Evolutionary conservation across 2,888 invertebrate species (phyloP), one percentile per base, ranked within the genome.

Genomic region (Tinea pellionella): DNA sequence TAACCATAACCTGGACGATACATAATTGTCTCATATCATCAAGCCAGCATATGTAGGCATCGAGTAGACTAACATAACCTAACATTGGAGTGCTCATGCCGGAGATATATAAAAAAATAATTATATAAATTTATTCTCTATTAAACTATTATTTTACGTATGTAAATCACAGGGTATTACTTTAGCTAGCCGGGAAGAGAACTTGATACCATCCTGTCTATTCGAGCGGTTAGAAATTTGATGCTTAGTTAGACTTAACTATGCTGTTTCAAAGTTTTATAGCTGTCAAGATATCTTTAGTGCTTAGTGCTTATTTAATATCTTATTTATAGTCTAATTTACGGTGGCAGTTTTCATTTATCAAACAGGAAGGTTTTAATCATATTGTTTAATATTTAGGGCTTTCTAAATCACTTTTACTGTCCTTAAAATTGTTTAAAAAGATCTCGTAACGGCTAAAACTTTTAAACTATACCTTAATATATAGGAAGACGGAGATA

Each of bases 241-340:
- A 57, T 57, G 57, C 57, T 16, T 18, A 24, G 55, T 57, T 57
- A 32, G 32, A 57, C 32, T 32, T 32, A 57, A 57, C 57, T 32
- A 57, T 57, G 32, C 30, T 32, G 57, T 57, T 57, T 30, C 32
- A 57, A 15, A 13, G 57, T 57, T 57, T 57, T 32, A 57, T 57
- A 57, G 53, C 53, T n/a, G 53, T 24, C 53, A 6, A 24, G 19
- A 53, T 53, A 18, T 24, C 8, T 53, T 24, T 24, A 24, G n/a
- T 9, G 24, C 53, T 53, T 18, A 24, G 2, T 15, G 6, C 47
- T 53, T 53, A 24, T 53, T 53, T 53, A 53, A 24, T 24, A 47
- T 47, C 47, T 53, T 53, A 24, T 53, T 53, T 53, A 53, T 53
- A 53, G 24, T 8, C 13, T 53, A 53, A 53, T 53, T 24, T 53